Conservation (phyloP, 2,797 vertebrate genomes). For the Pseudochaenichthys georgianus region DNA sequence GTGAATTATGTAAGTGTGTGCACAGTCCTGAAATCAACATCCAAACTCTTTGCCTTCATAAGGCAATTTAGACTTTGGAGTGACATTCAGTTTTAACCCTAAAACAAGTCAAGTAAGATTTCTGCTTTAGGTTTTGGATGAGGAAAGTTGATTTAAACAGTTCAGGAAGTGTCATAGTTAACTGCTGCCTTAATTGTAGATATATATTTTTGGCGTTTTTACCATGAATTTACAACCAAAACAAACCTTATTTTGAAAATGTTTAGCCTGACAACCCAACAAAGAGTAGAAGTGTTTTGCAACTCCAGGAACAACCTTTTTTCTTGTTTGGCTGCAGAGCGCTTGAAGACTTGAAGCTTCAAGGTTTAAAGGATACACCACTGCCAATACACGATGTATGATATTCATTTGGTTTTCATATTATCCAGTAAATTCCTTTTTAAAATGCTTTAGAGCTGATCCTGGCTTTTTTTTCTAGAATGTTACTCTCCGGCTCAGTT, state of each 20-base stretch:
- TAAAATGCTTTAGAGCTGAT: slow-evolving; percentile 24
- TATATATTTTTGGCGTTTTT: slow-evolving; percentile 1
- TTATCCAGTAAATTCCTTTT: slow-evolving; percentile 16
- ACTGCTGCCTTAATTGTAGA: background rate
- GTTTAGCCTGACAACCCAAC: background rate
- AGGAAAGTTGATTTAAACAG: background rate
- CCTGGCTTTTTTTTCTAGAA: slow-evolving; percentile 5
- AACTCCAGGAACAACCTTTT: slow-evolving; percentile 1
- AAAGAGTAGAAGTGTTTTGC: background rate
- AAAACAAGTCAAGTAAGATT: background rate
- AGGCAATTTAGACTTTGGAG: slow-evolving; percentile 61
- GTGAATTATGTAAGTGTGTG: slow-evolving; percentile 74
- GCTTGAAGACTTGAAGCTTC: background rate
- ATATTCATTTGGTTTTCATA: slow-evolving; percentile 31
- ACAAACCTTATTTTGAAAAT: slow-evolving; percentile 3
- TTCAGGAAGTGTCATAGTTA: too few species aligned
- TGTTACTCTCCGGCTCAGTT: slow-evolving; percentile 9
- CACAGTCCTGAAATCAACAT: slow-evolving; percentile 68
- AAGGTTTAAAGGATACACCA: background rate
- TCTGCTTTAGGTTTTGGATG: slow-evolving; percentile 9
- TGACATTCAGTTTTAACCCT: slow-evolving; percentile 20
- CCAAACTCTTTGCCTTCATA: slow-evolving; percentile 70
- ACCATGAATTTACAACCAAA: slow-evolving; percentile 3
- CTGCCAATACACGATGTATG: slow-evolving; percentile 33
- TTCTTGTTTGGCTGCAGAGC: slow-evolving; percentile 1